These are phyloP conservation scores for Mystacides longicornis DNA, from an alignment of 2,888 invertebrate genomes.

Conservation along the genomic window DNA sequence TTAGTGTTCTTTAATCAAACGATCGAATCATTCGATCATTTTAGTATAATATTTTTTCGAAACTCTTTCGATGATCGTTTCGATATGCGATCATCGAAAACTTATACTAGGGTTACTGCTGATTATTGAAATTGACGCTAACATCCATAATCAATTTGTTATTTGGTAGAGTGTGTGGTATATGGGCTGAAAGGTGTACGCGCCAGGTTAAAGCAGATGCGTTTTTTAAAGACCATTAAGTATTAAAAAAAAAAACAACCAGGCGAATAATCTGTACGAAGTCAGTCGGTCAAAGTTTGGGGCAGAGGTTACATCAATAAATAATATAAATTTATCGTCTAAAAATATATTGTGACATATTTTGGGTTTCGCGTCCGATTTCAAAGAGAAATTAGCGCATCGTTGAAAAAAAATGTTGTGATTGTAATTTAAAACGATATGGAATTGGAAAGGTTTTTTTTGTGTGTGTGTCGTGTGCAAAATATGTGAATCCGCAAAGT, in stretches of 20 bases:
- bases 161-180: too few species aligned
- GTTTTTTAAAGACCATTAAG: neutral
- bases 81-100: too few species aligned
- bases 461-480: slow-evolving; percentile 12
- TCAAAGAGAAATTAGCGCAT: neutral
- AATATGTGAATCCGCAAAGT: slow-evolving; percentile 9
- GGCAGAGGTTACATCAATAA: neutral
- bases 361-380: neutral
- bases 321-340: too few species aligned
- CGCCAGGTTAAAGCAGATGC: neutral
- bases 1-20: too few species aligned
- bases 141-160: too few species aligned
- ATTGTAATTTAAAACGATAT: slow-evolving; percentile 22
- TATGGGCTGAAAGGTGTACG: neutral
- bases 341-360: neutral
- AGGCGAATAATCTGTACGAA: too few species aligned
- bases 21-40: too few species aligned
- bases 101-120: too few species aligned
- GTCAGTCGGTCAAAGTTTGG: neutral
- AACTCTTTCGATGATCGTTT: too few species aligned
- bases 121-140: too few species aligned
- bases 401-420: slow-evolving; percentile 16
- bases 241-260: too few species aligned
- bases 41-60: too few species aligned
- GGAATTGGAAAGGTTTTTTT: slow-evolving; percentile 16